Evolutionary conservation across 2,888 invertebrate genomes (phyloP).

Genomic region (Himalopsyche anomala): DNA sequence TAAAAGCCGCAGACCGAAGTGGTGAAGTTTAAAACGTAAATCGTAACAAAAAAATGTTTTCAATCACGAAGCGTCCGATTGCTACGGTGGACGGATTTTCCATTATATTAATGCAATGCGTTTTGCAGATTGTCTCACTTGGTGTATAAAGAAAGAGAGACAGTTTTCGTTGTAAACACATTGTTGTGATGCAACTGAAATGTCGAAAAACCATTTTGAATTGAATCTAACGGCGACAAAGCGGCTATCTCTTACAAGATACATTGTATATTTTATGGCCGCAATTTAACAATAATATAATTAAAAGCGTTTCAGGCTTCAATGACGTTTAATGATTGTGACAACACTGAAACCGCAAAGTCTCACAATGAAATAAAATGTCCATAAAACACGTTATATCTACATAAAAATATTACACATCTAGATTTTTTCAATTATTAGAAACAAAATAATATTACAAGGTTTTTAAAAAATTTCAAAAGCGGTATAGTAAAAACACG

Average conservation of each 20-base stretch:
- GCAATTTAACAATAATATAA: slow-evolving; percentile 1
- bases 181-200: not conserved
- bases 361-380: too few species aligned
- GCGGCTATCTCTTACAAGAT: not conserved
- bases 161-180: not conserved
- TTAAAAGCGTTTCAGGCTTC: slow-evolving; percentile 34
- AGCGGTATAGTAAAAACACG: too few species aligned
- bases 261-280: slow-evolving; percentile 23
- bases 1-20: not conserved
- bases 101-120: slow-evolving; percentile 30
- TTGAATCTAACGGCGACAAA: not conserved
- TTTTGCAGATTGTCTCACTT: slow-evolving; percentile 31
- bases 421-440: too few species aligned
- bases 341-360: slow-evolving; percentile 18
- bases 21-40: not conserved
- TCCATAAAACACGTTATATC: too few species aligned
- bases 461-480: too few species aligned
- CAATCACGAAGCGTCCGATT: slow-evolving; percentile 9
- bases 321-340: not conserved
- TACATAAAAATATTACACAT: too few species aligned
- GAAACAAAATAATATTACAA: too few species aligned
- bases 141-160: not conserved
- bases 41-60: not conserved
- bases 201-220: slow-evolving; percentile 11
- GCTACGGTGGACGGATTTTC: slow-evolving; percentile 12